Percentiles rank a stretch among this genome's conserved stretches.
These are phyloP conservation scores for Tragulus kanchil DNA, from an alignment of 2,113 vertebrate genomes.

Conservation along the genomic window DNA sequence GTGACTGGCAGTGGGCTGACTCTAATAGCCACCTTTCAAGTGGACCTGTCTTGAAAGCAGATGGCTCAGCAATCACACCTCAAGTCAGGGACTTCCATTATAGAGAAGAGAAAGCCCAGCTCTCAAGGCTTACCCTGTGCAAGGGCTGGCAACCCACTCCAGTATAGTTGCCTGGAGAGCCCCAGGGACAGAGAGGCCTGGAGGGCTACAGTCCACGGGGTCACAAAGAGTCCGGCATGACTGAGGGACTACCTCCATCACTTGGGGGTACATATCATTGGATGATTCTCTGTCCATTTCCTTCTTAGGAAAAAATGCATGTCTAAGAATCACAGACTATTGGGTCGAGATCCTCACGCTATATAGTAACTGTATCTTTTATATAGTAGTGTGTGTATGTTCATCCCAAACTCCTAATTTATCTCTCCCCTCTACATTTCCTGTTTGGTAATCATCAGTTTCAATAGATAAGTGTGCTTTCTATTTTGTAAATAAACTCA, in stretches of 20 bases:
- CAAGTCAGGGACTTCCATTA: not conserved
- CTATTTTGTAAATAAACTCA: not conserved
- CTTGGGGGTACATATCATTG: too few relatives aligned
- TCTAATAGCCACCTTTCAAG: not conserved
- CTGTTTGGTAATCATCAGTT: not conserved
- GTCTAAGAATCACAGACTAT: accelerated
- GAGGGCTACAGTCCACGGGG: too few relatives aligned
- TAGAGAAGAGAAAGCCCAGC: not conserved
- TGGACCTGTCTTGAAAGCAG: not conserved
- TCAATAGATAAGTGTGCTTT: not conserved
- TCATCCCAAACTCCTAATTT: not conserved
- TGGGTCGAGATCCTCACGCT: not conserved
- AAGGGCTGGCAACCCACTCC: not conserved
- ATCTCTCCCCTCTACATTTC: not conserved
- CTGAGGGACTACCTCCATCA: too few relatives aligned
- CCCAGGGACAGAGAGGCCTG: too few relatives aligned
- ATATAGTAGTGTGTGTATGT: not conserved
- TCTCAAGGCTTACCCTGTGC: too few relatives aligned
- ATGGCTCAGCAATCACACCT: not conserved
- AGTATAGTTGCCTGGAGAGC: too few relatives aligned
- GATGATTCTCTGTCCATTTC: not conserved
- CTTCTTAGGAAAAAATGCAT: not conserved
- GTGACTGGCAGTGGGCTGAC: too few relatives aligned
- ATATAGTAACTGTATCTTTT: not conserved
- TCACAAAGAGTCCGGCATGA: too few relatives aligned